Percentiles rank a stretch among this genome's conserved stretches.
Evolutionary conservation across 2,113 vertebrate genomes (phyloP).

Genomic region (Oncorhynchus gorbuscha): DNA sequence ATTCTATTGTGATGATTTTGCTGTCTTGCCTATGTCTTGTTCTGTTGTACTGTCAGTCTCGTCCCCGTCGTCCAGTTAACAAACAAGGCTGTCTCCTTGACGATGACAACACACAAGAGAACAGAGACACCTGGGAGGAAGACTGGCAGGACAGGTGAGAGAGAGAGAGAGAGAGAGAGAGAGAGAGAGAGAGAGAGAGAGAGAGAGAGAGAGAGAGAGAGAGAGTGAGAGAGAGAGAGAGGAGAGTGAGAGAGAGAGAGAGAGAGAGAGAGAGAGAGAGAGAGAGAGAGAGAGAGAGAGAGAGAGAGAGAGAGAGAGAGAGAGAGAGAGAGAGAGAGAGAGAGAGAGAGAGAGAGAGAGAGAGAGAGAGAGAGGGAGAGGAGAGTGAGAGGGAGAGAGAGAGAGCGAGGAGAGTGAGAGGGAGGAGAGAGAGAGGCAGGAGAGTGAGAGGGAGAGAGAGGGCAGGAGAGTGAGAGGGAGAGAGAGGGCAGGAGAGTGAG

Average conservation of each 20-base stretch:
- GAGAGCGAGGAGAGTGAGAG: no score
- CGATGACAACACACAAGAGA: conserved; percentile 14
- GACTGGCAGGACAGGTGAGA: conserved; percentile 57
- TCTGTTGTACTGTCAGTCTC: conserved; percentile 63
- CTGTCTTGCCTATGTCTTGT: background rate
- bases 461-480: conserved; percentile 10
- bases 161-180: background rate
- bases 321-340: no score
- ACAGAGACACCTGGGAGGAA: conserved; percentile 19
- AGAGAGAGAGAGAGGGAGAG: no score
- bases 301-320: no score
- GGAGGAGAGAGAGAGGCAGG: no score
- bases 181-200: conserved; percentile 36
- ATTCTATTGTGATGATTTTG: background rate
- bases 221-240: no score
- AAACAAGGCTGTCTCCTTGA: conserved; percentile 38
- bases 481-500: conserved; percentile 10
- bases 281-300: no score
- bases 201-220: background rate
- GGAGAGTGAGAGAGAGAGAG: no score
- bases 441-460: background rate
- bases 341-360: no score
- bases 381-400: no score
- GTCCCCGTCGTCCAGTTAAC: conserved; percentile 72
- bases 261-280: no score